phyloP scores from a whole-genome alignment of 2,113 vertebrate species.

The Sander vitreus region DNA sequence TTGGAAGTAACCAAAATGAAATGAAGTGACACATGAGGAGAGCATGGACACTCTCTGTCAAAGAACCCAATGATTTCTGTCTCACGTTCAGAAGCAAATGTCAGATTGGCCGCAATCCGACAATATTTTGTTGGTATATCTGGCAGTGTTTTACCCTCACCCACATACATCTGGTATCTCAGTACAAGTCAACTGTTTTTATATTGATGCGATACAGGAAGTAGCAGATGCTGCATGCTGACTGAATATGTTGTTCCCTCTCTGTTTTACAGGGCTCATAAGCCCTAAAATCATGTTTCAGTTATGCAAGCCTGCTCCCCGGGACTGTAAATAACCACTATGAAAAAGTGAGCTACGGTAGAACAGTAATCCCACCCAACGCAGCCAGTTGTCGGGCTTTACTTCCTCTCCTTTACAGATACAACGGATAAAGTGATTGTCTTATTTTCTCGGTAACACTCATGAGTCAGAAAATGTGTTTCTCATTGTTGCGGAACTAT shows the following conservation, averaged over 20 bases:
- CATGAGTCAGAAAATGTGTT: constrained; percentile 61
- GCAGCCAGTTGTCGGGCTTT: constrained; percentile 39
- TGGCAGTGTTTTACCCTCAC: constrained; percentile 33
- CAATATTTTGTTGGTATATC: constrained; percentile 46
- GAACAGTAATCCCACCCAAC: constrained; percentile 47
- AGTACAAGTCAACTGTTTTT: constrained; percentile 54
- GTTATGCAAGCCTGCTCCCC: constrained; percentile 43
- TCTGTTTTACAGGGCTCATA: constrained; percentile 45
- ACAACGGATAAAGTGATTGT: constrained; percentile 42
- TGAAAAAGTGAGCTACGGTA: constrained; percentile 48
- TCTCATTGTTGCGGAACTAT: constrained; percentile 49
- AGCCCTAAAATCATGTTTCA: constrained; percentile 50
- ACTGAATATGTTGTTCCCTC: constrained; percentile 51
- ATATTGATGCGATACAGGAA: constrained; percentile 38
- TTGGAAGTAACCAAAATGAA: constrained; percentile 70
- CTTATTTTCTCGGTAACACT: constrained; percentile 40
- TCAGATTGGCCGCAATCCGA: constrained; percentile 34
- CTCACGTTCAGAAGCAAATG: constrained; percentile 47
- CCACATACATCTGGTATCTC: constrained; percentile 51
- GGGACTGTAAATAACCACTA: constrained; percentile 26
- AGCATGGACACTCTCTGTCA: constrained; percentile 43
- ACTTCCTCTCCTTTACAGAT: constrained; percentile 27
- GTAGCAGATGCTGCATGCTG: constrained; percentile 48
- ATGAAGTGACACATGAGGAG: constrained; percentile 50
- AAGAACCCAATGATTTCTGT: constrained; percentile 27